A percentile compares a stretch with the other conserved stretches of the same genome.
These are phyloP conservation scores for Reticulitermes speratus DNA, from an alignment of 1,140 invertebrate genomes.

Conservation along the genomic window DNA sequence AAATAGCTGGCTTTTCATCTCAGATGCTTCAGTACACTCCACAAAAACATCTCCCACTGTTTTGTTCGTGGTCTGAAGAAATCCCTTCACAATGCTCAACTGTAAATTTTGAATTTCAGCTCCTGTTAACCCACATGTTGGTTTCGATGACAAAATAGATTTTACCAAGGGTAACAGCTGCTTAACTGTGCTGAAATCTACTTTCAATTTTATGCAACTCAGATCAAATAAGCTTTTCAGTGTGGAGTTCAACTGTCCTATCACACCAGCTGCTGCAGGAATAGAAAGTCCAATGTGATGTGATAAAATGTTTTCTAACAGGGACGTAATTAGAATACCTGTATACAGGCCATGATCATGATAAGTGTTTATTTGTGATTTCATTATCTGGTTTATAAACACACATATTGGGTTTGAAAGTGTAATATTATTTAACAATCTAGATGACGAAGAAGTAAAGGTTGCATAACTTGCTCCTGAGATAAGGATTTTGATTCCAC, in stretches of 20 bases:
- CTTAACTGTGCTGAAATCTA: conserved; percentile 27
- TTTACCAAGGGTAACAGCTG: conserved; percentile 24
- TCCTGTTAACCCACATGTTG: conserved; percentile 23
- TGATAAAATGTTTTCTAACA: conserved; percentile 23
- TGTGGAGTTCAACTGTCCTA: neutral
- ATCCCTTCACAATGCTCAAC: conserved; percentile 23
- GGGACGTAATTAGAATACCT: conserved; percentile 4
- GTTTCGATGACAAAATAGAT: conserved; percentile 27
- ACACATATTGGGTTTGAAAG: conserved; percentile 25
- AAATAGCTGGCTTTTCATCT: neutral
- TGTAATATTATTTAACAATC: conserved; percentile 21
- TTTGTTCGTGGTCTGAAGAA: conserved; percentile 23
- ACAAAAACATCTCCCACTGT: conserved; percentile 28
- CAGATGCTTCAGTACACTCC: neutral
- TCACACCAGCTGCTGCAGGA: neutral
- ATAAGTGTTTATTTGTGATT: conserved; percentile 15
- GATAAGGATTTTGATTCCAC: conserved; percentile 21
- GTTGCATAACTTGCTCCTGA: conserved; percentile 22
- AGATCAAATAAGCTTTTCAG: neutral
- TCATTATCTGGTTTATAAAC: conserved; percentile 26
- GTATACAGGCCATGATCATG: conserved; percentile 28
- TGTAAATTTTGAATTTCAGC: conserved; percentile 17
- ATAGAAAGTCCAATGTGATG: neutral
- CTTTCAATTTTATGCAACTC: conserved; percentile 15
- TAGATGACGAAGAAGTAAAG: conserved; percentile 24